These are phyloP conservation scores for Embidobia sp. DNA, from an alignment of 2,888 invertebrate species.

Conservation along the genomic window DNA sequence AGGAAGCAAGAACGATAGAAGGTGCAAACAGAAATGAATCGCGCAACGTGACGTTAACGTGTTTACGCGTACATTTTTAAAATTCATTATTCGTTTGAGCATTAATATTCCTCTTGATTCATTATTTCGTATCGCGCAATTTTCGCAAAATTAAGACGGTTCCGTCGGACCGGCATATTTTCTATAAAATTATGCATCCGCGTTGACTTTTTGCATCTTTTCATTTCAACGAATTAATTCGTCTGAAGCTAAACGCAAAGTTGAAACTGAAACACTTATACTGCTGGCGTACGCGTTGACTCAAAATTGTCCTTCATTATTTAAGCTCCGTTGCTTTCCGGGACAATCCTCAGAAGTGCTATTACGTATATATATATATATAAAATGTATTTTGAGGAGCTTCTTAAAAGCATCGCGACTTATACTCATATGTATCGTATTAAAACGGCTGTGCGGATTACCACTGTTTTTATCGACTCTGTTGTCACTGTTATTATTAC, in stretches of 20 bases:
- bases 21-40: not conserved
- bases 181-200: conserved; percentile 21
- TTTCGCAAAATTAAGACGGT: conserved; percentile 15
- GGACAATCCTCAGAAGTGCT: conserved; percentile 47
- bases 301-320: conserved; percentile 55
- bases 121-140: conserved; percentile 21
- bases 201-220: not conserved
- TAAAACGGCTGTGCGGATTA: conserved; percentile 40
- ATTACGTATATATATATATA: conserved; percentile 45
- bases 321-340: conserved; percentile 39
- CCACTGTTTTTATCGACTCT: conserved; percentile 15
- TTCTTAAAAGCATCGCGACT: conserved; percentile 35
- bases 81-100: conserved; percentile 20
- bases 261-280: conserved; percentile 47
- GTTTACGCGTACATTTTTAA: conserved; percentile 10
- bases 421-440: conserved; percentile 38
- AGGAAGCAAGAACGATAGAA: not conserved
- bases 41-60: conserved; percentile 4
- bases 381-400: conserved; percentile 41
- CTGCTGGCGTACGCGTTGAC: conserved; percentile 22
- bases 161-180: not conserved
- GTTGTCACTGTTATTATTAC: conserved; percentile 1
- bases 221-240: conserved; percentile 45
- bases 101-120: conserved; percentile 24
- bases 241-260: conserved; percentile 30